These are phyloP conservation scores for Colletes collaris DNA, from an alignment of 2,888 invertebrate species.

Conservation along the genomic window DNA sequence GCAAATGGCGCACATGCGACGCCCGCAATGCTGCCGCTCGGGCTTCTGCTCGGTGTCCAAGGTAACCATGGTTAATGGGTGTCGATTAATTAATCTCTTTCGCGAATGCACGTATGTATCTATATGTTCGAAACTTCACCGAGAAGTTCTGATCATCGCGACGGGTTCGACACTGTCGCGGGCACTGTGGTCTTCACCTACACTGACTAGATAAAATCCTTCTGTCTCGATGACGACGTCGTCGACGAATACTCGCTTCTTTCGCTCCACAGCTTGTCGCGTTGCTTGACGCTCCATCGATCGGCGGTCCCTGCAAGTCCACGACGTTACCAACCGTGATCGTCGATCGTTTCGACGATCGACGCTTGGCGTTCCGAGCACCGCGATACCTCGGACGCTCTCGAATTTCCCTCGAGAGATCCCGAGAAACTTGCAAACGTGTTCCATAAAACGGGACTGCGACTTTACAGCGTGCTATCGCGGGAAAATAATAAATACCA, in stretches of 20 bases:
- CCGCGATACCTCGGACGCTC: not conserved
- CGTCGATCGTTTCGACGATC: constrained; percentile 33
- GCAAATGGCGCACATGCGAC: constrained; percentile 82
- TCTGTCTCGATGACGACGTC: constrained; percentile 31
- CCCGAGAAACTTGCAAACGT: no score
- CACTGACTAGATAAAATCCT: constrained; percentile 53
- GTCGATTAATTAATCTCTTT: constrained; percentile 37
- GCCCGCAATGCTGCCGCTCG: constrained; percentile 81
- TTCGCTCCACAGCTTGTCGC: constrained; percentile 40
- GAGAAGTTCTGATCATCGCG: constrained; percentile 17
- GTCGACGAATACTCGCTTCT: constrained; percentile 28
- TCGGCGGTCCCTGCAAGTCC: constrained; percentile 64
- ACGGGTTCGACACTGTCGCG: constrained; percentile 13
- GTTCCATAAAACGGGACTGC: no score
- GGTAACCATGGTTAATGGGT: constrained; percentile 78
- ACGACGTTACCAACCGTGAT: constrained; percentile 24
- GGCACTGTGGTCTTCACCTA: constrained; percentile 3
- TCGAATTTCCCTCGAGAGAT: not conserved
- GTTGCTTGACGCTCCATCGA: constrained; percentile 58
- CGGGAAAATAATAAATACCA: no score
- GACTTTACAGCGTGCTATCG: no score
- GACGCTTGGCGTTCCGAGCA: constrained; percentile 22
- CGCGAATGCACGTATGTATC: constrained; percentile 9
- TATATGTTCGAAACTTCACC: constrained; percentile 15
- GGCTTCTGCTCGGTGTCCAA: constrained; percentile 82